A percentile compares a stretch with the other conserved stretches of the same genome.
Evolutionary conservation across 2,797 vertebrate species (phyloP).

Genomic region (Limosa lapponica): DNA sequence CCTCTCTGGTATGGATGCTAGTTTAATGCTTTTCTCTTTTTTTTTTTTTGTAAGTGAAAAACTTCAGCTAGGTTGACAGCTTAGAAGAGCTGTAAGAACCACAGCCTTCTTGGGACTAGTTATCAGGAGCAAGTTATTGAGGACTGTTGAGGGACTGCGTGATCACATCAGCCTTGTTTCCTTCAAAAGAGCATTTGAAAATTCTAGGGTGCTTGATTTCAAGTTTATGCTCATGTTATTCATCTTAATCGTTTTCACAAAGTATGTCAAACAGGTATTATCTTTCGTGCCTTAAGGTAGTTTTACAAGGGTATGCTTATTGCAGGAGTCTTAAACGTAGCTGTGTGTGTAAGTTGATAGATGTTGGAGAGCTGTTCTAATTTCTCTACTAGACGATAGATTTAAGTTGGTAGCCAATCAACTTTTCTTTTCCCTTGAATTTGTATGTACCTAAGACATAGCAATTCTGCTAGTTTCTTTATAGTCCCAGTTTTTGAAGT

Average conservation of each 20-base stretch:
- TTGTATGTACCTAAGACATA: not conserved
- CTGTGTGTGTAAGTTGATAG: not conserved
- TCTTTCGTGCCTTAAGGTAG: not conserved
- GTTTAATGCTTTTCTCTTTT: not conserved
- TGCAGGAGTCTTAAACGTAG: not conserved
- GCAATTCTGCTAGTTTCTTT: not conserved
- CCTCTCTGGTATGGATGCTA: not conserved
- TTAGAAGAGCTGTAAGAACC: not conserved
- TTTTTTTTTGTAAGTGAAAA: not conserved
- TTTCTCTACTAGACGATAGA: not conserved
- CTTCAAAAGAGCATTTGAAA: not conserved
- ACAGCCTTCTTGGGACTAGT: not conserved
- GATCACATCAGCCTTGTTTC: not conserved
- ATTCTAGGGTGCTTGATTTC: not conserved
- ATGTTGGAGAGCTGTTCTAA: not conserved
- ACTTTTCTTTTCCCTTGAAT: not conserved
- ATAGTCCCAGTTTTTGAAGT: not conserved
- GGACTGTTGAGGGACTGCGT: not conserved
- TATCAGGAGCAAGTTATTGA: not conserved
- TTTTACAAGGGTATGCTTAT: not conserved
- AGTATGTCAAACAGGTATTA: not conserved
- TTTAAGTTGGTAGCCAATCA: not conserved
- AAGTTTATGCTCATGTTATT: not conserved
- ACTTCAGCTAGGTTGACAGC: not conserved
- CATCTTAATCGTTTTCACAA: not conserved